phyloP scores from a whole-genome alignment of 1,140 invertebrate genomes.

The Musca vetustissima region DNA sequence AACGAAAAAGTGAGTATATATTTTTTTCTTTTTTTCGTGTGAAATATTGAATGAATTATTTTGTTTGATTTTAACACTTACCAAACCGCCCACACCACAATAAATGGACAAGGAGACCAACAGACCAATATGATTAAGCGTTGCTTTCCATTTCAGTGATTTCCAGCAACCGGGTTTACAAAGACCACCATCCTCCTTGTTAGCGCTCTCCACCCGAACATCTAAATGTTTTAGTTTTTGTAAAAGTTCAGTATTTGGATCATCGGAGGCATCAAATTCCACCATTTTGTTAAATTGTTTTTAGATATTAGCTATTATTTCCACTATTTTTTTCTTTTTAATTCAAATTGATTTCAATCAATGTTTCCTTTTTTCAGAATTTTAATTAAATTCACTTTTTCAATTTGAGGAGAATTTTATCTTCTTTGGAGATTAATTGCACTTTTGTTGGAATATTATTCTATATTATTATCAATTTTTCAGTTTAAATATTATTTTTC shows the following conservation, averaged over 20 bases:
- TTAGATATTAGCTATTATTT: not conserved
- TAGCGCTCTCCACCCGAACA: slow-evolving; percentile 40
- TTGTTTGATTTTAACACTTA: slow-evolving; percentile 62
- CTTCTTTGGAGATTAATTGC: too few species aligned
- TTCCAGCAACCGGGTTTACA: slow-evolving; percentile 44
- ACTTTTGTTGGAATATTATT: too few species aligned
- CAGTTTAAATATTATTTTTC: too few species aligned
- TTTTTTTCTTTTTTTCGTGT: too few species aligned
- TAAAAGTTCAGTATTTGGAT: slow-evolving; percentile 50
- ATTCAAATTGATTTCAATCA: slow-evolving; percentile 13
- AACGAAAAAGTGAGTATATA: too few species aligned
- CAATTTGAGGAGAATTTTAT: too few species aligned
- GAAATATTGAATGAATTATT: too few species aligned
- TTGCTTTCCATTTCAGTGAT: slow-evolving; percentile 59
- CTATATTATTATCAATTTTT: too few species aligned
- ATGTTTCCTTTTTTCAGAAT: not conserved
- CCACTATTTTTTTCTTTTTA: slow-evolving; percentile 24
- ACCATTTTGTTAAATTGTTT: slow-evolving; percentile 16
- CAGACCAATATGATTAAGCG: slow-evolving; percentile 69
- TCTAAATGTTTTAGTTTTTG: slow-evolving; percentile 53
- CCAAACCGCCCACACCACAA: slow-evolving; percentile 72
- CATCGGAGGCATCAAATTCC: slow-evolving; percentile 48
- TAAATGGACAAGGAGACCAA: slow-evolving; percentile 72
- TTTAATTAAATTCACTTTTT: not conserved
- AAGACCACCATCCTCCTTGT: slow-evolving; percentile 32